These are phyloP conservation scores for Dissostichus mawsoni DNA, from an alignment of 2,113 vertebrate genomes.

Conservation along the genomic window DNA sequence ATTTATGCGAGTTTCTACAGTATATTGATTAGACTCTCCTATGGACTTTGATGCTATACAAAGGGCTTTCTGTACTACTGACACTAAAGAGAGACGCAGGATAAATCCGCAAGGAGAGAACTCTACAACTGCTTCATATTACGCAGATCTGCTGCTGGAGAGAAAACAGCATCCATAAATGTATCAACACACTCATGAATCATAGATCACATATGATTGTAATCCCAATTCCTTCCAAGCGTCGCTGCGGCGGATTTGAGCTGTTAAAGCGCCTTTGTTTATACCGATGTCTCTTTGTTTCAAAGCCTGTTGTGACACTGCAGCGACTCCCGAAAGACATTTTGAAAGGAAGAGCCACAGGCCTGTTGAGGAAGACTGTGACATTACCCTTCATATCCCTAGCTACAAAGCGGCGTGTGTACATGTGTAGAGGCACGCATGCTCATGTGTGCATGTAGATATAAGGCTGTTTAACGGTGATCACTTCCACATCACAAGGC, in stretches of 20 bases:
- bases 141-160: constrained; percentile 46
- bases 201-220: constrained; percentile 58
- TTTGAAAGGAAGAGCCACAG: constrained; percentile 21
- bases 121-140: constrained; percentile 16
- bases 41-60: neutral
- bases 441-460: constrained; percentile 11
- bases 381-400: constrained; percentile 14
- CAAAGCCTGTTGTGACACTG: constrained; percentile 26
- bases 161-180: constrained; percentile 52
- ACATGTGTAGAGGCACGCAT: neutral
- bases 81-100: neutral
- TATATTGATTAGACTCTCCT: neutral
- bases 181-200: constrained; percentile 60
- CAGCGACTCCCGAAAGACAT: neutral
- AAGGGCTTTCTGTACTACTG: constrained; percentile 1
- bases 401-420: neutral
- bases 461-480: constrained; percentile 17
- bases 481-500: constrained; percentile 25
- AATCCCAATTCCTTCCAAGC: constrained; percentile 46
- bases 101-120: constrained; percentile 22
- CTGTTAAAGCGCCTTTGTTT: constrained; percentile 36
- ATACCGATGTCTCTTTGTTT: constrained; percentile 37
- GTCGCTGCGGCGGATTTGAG: neutral
- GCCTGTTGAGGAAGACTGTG: constrained; percentile 9
- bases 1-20: neutral